These are phyloP conservation scores for Empis livida DNA, from an alignment of 2,888 invertebrate genomes.

Conservation along the genomic window DNA sequence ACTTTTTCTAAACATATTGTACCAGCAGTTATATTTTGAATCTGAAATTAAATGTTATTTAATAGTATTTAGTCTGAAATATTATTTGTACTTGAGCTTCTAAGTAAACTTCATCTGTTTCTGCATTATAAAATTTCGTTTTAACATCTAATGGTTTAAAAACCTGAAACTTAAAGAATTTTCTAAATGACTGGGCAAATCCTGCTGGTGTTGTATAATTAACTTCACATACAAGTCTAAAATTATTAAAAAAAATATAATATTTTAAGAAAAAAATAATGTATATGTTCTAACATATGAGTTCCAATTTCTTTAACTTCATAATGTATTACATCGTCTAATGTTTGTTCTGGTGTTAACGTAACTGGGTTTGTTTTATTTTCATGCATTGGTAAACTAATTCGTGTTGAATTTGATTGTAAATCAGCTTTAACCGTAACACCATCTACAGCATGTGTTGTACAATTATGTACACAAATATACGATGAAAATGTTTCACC, in stretches of 20 bases:
- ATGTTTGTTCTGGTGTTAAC: constrained; percentile 64
- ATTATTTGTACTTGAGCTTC: constrained; percentile 46
- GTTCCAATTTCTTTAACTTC: constrained; percentile 99
- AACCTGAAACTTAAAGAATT: constrained; percentile 97
- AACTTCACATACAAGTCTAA: constrained; percentile 88
- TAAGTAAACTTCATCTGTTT: constrained; percentile 60
- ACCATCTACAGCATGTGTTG: constrained; percentile 52
- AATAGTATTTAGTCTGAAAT: constrained; percentile 11
- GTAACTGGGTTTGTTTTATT: constrained; percentile 46
- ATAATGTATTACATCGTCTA: constrained; percentile 93
- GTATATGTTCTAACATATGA: constrained; percentile 62
- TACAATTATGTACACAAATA: constrained; percentile 94
- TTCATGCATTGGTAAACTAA: constrained; percentile 64
- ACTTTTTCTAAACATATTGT: constrained; percentile 93
- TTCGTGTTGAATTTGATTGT: constrained; percentile 82
- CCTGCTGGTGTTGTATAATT: constrained; percentile 68
- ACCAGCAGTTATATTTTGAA: constrained; percentile 87
- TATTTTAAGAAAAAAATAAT: not conserved
- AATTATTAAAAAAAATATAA: constrained; percentile 18
- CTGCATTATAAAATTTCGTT: constrained; percentile 95
- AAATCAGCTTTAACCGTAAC: constrained; percentile 62
- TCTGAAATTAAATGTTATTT: constrained; percentile 34
- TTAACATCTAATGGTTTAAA: constrained; percentile 96
- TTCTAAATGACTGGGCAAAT: constrained; percentile 74
- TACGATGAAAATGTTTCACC: constrained; percentile 98